Evolutionary conservation across 2,888 invertebrate genomes (phyloP), one percentile per base, ranked within the genome.

Genomic region (Dolomedes plantarius): DNA sequence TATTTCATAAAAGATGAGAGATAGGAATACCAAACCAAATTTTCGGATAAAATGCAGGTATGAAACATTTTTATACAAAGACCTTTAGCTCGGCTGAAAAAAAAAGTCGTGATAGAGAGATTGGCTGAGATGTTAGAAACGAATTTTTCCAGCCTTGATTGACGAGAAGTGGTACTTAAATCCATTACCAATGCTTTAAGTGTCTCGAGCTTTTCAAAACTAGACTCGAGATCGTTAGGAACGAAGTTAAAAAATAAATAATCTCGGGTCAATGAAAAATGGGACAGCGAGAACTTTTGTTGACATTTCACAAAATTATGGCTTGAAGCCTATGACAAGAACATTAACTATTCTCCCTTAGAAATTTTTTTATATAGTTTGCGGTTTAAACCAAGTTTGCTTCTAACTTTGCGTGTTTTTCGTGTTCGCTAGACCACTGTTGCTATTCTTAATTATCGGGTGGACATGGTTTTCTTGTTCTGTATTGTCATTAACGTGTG

Each of bases 251-350:
- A 82, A 68, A 50, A 67, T 68, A 81, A 46, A 73, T 74, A 74
- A 62, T 23, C 36, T 36, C 72, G 9, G n/a, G 50, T 76, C 69
- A 83, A 77, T 83, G 83, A 83, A 83, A 83, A 83, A 83, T 83
- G 83, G 62, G 83, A 46, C 11, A 36, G 50, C 31, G 67, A 77
- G 76, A 83, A 83, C 76, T 83, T 83, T 83, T 83, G 83, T 83
- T 83, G 83, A 83, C 83, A 83, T 83, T 77, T 83, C 83, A 76
- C 76, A 83, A 83, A 76, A 83, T 83, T 83, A 83, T 83, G 76
- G 83, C 76, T 83, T 27, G 82, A 75, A 82, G 82, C 82, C 29
- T 75, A 75, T 82, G 82, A 82, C 82, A 82, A 23, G 75, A 64
- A 68, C 82, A 82, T 82, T 82, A 75, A 82, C 82, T 82, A 82